Base-by-base conservation (phyloP, 2,888 invertebrate genomes). In the Chloromyia formosa region DNA sequence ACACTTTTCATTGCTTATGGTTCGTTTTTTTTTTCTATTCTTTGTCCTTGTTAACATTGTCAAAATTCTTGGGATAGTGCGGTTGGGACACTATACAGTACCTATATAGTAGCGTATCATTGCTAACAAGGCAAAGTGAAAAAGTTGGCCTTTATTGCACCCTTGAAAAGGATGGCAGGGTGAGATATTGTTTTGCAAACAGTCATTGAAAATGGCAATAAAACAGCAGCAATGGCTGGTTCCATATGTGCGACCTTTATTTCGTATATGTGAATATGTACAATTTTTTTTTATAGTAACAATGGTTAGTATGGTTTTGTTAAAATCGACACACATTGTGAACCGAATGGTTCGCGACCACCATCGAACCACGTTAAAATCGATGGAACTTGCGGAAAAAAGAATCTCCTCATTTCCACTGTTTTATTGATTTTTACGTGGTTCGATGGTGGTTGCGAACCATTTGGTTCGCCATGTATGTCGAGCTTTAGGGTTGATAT, bases 121-220 rank as follows among this genome's bases (percentile, higher is more conserved):
- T n/a, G 35, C n/a, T 18, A n/a, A 14, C 49, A 5, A 56, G 1
- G 54, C 35, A 20, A 56, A 14, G 3, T 35, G 7, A 35, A 35
- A 35, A n/a, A n/a, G n/a, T n/a, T n/a, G n/a, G 27, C 7, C 27
- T 35, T 35, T 18, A 16, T 5, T 3, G 49, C 14, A n/a, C 49
- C 49, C 49, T 49, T 49, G 40, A 40, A 58, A 40, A 7, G 40
- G n/a, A 9, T n/a, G 16, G 2, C 3, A 4, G 10, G 12, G 20
- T 7, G 23, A 23, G 23, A 68, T 58, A 71, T 35, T 56, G 58
- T 71, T 71, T 40, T 42, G 58, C 42, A 71, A 71, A 58, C 71
- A 56, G 56, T 20, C 56, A 58, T 71, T 71, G 71, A 40, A 69
- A 71, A 71, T 71, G 42, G 71, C 42, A 71, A 71, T 71, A 71